Evolutionary conservation across 2,113 vertebrate genomes (phyloP).

Genomic region (Puntigrus tetrazona): DNA sequence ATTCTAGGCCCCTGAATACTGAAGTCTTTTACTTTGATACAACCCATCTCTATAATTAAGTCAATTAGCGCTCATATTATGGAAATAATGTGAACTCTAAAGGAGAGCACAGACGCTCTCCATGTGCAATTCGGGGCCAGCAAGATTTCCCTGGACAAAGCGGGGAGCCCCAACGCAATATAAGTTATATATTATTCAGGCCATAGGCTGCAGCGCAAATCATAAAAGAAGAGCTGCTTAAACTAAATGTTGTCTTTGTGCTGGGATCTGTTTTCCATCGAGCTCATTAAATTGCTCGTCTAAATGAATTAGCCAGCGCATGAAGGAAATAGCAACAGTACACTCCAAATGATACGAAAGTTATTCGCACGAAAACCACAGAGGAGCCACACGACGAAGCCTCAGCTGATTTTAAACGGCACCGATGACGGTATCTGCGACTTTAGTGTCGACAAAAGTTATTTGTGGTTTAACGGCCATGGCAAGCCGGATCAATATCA

Average conservation of each 20-base stretch:
- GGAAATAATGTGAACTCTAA: not conserved
- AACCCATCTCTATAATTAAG: constrained; percentile 35
- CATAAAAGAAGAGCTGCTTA: constrained; percentile 37
- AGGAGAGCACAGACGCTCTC: constrained; percentile 21
- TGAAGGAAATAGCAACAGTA: not conserved
- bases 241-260: constrained; percentile 19
- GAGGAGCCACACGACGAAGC: not conserved
- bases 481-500: constrained; percentile 35
- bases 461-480: not conserved
- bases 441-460: constrained; percentile 23
- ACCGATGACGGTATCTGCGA: not conserved
- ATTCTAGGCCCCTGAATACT: not conserved
- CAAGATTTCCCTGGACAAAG: constrained; percentile 51
- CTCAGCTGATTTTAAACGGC: not conserved
- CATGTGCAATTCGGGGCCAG: constrained; percentile 52
- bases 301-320: constrained; percentile 21
- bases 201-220: constrained; percentile 22
- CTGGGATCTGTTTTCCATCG: not conserved
- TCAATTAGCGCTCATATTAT: constrained; percentile 51
- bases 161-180: constrained; percentile 48
- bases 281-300: constrained; percentile 14
- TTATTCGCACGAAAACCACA: not conserved
- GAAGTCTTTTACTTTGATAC: constrained; percentile 35
- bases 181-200: constrained; percentile 41
- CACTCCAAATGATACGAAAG: not conserved